These are phyloP conservation scores for Paracanthobrama guichenoti DNA, from an alignment of 2,113 vertebrate genomes.

Conservation along the genomic window DNA sequence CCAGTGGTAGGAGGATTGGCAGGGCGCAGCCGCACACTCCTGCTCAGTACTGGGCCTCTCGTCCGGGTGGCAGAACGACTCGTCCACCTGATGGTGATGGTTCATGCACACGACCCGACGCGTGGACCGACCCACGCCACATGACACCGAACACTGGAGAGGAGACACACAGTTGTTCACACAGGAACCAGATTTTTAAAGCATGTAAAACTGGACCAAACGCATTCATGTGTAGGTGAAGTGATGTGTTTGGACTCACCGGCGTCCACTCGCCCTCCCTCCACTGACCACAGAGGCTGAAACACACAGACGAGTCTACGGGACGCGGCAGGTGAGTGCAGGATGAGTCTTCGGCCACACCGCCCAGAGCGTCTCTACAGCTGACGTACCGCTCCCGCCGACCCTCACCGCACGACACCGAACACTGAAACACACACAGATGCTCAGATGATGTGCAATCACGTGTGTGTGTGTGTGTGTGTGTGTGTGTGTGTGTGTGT, in stretches of 20 bases:
- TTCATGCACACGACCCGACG: constrained; percentile 87
- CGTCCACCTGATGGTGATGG: constrained; percentile 84
- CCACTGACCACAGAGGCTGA: constrained; percentile 92
- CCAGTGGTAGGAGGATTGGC: constrained; percentile 72
- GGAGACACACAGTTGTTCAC: not conserved
- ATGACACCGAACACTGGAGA: constrained; percentile 87
- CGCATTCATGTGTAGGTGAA: too few species aligned
- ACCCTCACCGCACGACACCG: constrained; percentile 89
- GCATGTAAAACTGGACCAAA: too few species aligned
- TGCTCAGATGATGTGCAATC: not conserved
- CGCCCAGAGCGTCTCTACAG: constrained; percentile 84
- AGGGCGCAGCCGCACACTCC: constrained; percentile 81
- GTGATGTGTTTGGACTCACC: constrained; percentile 74
- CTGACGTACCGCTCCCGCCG: constrained; percentile 90
- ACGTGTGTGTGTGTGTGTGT: too few species aligned
- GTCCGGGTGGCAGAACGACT: constrained; percentile 84
- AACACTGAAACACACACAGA: constrained; percentile 78
- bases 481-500: too few species aligned
- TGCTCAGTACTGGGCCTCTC: constrained; percentile 77
- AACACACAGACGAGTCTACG: constrained; percentile 82
- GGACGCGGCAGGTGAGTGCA: constrained; percentile 85
- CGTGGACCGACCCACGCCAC: constrained; percentile 80
- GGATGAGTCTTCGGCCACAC: constrained; percentile 83
- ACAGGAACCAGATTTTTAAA: too few species aligned
- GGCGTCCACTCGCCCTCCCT: constrained; percentile 88